Evolutionary conservation across 2,797 vertebrate genomes (phyloP).

Genomic region (Paedocypris micromegethes): DNA sequence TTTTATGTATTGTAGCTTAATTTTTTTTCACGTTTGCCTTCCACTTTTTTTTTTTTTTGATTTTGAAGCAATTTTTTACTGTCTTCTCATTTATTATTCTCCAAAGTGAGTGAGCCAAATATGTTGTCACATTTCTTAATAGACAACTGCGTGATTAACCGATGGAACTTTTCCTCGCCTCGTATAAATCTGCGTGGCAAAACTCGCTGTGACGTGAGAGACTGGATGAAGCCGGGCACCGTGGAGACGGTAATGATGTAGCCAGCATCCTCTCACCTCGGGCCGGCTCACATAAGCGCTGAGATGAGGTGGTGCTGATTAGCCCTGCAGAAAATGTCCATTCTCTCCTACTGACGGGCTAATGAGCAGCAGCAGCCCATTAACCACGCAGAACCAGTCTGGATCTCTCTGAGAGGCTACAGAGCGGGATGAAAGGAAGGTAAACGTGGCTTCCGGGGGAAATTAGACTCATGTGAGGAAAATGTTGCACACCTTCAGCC

Average conservation of each 20-base stretch:
- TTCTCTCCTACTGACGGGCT: conserved; percentile 22
- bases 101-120: conserved; percentile 6
- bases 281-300: background rate
- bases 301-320: conserved; percentile 14
- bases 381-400: conserved; percentile 21
- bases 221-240: background rate
- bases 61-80: background rate
- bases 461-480: conserved; percentile 6
- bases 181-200: background rate
- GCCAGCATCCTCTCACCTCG: background rate
- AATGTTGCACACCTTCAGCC: conserved; percentile 14
- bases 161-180: background rate
- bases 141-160: background rate
- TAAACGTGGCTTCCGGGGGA: conserved; percentile 15
- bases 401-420: background rate
- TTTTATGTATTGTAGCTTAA: too few relatives aligned
- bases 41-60: conserved; percentile 8
- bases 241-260: conserved; percentile 4
- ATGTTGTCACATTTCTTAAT: background rate
- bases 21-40: background rate
- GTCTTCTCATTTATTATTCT: background rate
- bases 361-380: conserved; percentile 26
- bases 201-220: background rate
- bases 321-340: conserved; percentile 17
- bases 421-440: conserved; percentile 5